Base-by-base conservation (phyloP, 2,888 invertebrate genomes). In the Drosophila algonquin region DNA sequence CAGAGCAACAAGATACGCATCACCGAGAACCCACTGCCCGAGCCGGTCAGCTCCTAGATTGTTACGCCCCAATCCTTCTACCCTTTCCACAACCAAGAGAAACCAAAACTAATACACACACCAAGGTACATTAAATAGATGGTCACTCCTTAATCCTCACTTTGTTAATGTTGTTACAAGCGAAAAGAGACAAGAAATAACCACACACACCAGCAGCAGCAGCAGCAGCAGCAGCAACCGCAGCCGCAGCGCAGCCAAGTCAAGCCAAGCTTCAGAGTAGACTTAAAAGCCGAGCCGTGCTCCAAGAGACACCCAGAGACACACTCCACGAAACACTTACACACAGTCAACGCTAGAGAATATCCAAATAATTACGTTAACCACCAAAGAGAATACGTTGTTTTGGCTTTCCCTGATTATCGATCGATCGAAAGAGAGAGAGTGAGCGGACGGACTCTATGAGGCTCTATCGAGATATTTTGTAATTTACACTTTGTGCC, bases 11-110 rank as follows among this genome's bases (percentile, higher is more conserved):
- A 91, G 77, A 92, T 92, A 81, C 92, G 92, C 76, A 92, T 92
- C 75, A 92, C 92, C 58, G 92, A 92, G 82, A 92, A 92, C 87
- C 92, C 92, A 80, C 86, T 92, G 88, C 92, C 92, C 68, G 92
- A 92, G 80, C 90, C 92, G 72, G 91, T 92, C 69, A 90, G 90
- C 87, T 92, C 92, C 84, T 92, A 92, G 87, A 88, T 81, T 81
- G 84, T 59, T 44, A 63, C 44, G 71, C 62, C 65, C 44, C 24
- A 5, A 4, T 61, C n/a, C 45, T 48, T 54, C 32, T 14, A 40
- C 40, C 40, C 40, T 40, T 14, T 2, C 6, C 40, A 40, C 40
- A 40, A 40, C 14, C 14, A 40, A 63, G 44, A 56, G 53, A 72
- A 46, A 24, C 24, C 46, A 45, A 71, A 64, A 67, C 40, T 40